Conservation (phyloP, 35 echinoderm and acorn worm genomes). For the Hemicentrotus pulcherrimus region DNA sequence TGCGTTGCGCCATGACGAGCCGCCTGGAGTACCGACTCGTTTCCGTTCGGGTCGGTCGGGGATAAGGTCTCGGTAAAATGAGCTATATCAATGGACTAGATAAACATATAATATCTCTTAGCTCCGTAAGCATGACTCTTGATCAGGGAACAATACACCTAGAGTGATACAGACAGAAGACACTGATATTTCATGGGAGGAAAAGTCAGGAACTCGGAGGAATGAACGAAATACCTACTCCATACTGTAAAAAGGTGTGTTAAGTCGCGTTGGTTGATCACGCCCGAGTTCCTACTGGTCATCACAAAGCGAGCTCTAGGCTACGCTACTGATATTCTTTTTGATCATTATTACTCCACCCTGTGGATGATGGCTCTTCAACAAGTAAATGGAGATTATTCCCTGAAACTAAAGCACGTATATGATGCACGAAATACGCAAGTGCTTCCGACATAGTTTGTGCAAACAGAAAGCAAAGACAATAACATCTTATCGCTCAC, state of each 20-base stretch:
- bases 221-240: conserved; percentile 9
- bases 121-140: conserved; percentile 44
- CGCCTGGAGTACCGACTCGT: conserved; percentile 37
- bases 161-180: conserved; percentile 37
- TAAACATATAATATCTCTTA: conserved; percentile 47
- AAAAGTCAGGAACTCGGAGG: conserved; percentile 12
- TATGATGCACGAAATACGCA: background rate
- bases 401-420: background rate
- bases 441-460: conserved; percentile 34
- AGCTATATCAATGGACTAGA: conserved; percentile 43
- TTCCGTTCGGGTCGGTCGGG: conserved; percentile 28
- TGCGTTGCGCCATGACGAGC: conserved; percentile 48
- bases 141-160: conserved; percentile 50
- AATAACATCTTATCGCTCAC: background rate
- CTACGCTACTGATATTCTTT: conserved; percentile 47
- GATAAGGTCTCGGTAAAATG: conserved; percentile 46
- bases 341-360: background rate
- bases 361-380: conserved; percentile 10
- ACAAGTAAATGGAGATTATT: conserved; percentile 36
- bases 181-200: conserved; percentile 30
- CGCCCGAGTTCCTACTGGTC: background rate
- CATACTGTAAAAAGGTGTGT: background rate
- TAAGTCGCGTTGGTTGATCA: conserved; percentile 43
- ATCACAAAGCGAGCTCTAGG: conserved; percentile 4
- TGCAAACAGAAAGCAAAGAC: conserved; percentile 9